phyloP scores from a whole-genome alignment of 1,140 invertebrate genomes.

The Drosophila sproati region DNA sequence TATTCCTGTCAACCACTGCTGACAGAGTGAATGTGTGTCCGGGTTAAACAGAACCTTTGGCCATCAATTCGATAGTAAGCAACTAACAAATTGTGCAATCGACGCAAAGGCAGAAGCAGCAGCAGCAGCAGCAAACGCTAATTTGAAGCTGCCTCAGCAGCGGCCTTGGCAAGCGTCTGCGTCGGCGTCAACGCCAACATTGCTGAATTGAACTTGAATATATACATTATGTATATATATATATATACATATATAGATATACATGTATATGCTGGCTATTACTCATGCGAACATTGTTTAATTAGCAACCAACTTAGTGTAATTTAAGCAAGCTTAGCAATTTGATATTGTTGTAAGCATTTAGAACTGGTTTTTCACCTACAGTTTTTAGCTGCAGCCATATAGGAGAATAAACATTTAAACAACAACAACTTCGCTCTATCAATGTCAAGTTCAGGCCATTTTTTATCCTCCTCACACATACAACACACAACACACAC shows the following conservation, averaged over 20 bases:
- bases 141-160: slow-evolving; percentile 34
- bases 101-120: no score
- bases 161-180: slow-evolving; percentile 15
- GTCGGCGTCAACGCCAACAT: slow-evolving; percentile 5
- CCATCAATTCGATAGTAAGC: no score
- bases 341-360: slow-evolving; percentile 30
- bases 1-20: slow-evolving; percentile 8
- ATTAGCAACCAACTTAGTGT: slow-evolving; percentile 35
- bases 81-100: no score
- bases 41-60: slow-evolving; percentile 41
- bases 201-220: slow-evolving; percentile 65
- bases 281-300: not conserved
- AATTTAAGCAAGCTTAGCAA: slow-evolving; percentile 32
- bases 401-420: slow-evolving; percentile 20
- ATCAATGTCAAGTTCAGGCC: slow-evolving; percentile 46
- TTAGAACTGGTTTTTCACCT: slow-evolving; percentile 58
- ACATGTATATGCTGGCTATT: no score
- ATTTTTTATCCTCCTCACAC: slow-evolving; percentile 16
- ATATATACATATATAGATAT: not conserved
- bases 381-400: not conserved
- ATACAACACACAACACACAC: not conserved
- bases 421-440: not conserved
- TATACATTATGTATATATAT: not conserved
- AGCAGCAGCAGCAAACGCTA: not conserved
- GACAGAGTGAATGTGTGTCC: slow-evolving; percentile 2